These are phyloP conservation scores for Bombus pascuorum DNA, from an alignment of 1,140 invertebrate species.

Conservation along the genomic window DNA sequence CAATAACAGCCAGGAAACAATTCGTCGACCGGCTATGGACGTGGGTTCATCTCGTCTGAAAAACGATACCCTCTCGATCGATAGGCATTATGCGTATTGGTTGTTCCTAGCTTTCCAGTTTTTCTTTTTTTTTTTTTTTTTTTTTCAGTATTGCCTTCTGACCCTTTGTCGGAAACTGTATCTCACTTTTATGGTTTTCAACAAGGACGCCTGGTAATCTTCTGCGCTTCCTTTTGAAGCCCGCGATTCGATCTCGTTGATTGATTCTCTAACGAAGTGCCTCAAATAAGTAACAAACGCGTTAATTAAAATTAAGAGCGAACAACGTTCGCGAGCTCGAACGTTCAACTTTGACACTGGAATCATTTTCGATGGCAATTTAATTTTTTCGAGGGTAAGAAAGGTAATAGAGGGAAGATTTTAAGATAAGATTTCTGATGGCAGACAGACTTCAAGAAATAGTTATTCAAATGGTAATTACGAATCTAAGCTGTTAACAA, in stretches of 20 bases:
- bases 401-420: background rate
- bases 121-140: too few species aligned
- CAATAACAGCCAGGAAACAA: conserved; percentile 5
- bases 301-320: background rate
- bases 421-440: background rate
- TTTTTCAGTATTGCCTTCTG: background rate
- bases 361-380: background rate
- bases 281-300: background rate
- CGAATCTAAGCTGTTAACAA: background rate
- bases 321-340: background rate
- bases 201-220: background rate
- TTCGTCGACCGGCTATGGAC: background rate
- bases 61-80: background rate
- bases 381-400: background rate
- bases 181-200: background rate
- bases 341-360: background rate
- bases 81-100: conserved; percentile 19
- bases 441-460: too few species aligned
- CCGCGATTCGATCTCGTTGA: background rate
- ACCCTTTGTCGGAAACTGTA: background rate
- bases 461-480: background rate
- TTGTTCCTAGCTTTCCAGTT: conserved; percentile 2
- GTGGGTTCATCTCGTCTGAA: background rate
- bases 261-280: background rate
- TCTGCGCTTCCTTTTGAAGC: background rate